These are phyloP conservation scores for Smithornis capensis DNA, from an alignment of 2,113 vertebrate species.

Conservation along the genomic window DNA sequence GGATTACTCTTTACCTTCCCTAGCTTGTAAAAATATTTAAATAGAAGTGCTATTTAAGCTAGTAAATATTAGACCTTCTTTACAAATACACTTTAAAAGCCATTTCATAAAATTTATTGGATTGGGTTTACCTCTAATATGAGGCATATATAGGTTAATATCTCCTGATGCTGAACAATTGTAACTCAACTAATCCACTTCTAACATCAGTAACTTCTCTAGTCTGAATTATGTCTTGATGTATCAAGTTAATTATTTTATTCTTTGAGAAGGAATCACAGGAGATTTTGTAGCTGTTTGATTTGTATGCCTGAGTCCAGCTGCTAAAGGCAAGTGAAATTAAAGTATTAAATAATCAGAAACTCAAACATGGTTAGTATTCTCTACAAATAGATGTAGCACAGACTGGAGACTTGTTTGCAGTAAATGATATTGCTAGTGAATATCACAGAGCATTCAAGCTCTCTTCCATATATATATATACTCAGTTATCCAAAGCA, in stretches of 20 bases:
- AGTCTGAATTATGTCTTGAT: neutral
- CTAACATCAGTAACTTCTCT: neutral
- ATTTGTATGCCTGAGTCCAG: neutral
- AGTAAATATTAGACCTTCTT: conserved; percentile 28
- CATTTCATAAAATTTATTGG: neutral
- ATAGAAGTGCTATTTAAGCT: neutral
- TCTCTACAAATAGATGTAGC: neutral
- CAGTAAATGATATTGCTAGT: neutral
- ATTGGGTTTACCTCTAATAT: neutral
- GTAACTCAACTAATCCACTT: neutral
- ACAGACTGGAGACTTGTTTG: neutral
- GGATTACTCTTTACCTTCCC: conserved; percentile 3
- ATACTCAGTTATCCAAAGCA: neutral
- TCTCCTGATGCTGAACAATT: neutral
- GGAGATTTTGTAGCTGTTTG: conserved; percentile 16
- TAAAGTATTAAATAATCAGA: conserved; percentile 14
- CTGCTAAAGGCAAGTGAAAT: conserved; percentile 9
- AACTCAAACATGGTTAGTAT: neutral
- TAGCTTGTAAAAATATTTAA: conserved; percentile 7
- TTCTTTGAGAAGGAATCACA: neutral
- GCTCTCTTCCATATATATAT: neutral
- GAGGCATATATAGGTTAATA: neutral
- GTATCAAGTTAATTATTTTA: conserved; percentile 1
- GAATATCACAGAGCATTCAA: neutral
- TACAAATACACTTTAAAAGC: neutral